Evolutionary conservation across 2,888 invertebrate genomes (phyloP), one percentile per base, ranked within the genome.

Genomic region (Panopea generosa): DNA sequence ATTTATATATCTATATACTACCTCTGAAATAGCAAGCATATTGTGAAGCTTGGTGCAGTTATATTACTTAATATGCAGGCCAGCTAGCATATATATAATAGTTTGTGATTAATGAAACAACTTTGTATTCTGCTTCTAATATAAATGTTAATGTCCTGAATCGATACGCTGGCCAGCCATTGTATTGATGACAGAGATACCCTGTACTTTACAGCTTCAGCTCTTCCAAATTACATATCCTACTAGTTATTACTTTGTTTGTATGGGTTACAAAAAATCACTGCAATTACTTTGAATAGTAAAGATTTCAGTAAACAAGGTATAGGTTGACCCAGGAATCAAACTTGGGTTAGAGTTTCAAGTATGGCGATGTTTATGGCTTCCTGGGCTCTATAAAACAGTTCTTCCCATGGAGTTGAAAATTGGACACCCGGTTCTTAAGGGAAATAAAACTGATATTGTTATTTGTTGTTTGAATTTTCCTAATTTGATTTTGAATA

Each of bases 381-480:
- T 20, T 7, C n/a, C 20, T 6, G n/a, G 11, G 22, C 22, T 49
- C 47, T 4, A 49, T 38, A 66, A 66, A 47, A 38, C 38, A n/a
- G 20, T 47, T 20, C 20, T 66, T 57, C 70, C 50, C 57, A 57
- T 22, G 57, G 62, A 45, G 65, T 26, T 65, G 55, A 26, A 55
- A 43, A 65, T 65, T 55, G 43, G 45, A 56, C 22, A 38, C 11
- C 26, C 26, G n/a, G 16, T 16, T 16, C 47, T 47, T 18, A 6
- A 47, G 20, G 16, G 47, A 20, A 20, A 20, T 33, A 33, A 33
- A 33, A 33, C 33, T 33, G 33, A 33, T 33, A 33, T 33, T 11
- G 4, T 33, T 11, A 33, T 4, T 33, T 33, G 33, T 33, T 33
- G 33, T 33, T 33, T 33, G 11, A 33, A 33, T 33, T 33, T 33